Percentiles rank a stretch among this genome's conserved stretches.
Evolutionary conservation across 1,140 invertebrate species (phyloP).

Genomic region (Lithobius niger): DNA sequence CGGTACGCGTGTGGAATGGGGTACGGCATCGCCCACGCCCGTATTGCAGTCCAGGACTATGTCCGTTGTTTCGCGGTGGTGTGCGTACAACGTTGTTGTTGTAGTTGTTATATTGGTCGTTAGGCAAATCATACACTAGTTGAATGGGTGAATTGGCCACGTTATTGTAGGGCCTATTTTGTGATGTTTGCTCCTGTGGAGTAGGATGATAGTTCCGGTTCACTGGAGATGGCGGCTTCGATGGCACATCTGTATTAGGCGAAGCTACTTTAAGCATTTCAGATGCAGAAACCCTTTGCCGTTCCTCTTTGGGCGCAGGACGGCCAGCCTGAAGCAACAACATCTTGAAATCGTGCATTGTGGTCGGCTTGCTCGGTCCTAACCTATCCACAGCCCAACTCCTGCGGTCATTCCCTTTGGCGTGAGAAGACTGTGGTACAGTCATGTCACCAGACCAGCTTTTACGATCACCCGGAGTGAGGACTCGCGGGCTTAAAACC

Average conservation of each 20-base stretch:
- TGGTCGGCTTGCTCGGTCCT: conserved; percentile 20
- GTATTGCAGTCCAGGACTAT: too few relatives aligned
- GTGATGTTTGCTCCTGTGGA: background rate
- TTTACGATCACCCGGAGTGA: conserved; percentile 1
- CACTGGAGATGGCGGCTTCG: background rate
- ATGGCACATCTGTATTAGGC: background rate
- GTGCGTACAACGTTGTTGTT: background rate
- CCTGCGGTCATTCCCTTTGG: background rate
- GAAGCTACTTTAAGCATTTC: conserved; percentile 18
- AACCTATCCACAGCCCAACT: conserved; percentile 21
- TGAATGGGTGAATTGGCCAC: too few relatives aligned
- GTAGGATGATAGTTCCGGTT: background rate
- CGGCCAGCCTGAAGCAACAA: conserved; percentile 20
- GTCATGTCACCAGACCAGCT: conserved; percentile 8
- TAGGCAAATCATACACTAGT: too few relatives aligned
- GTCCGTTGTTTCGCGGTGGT: too few relatives aligned
- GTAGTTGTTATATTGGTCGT: too few relatives aligned
- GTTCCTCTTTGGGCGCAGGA: background rate
- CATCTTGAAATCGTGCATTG: conserved; percentile 24
- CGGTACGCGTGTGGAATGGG: conserved; percentile 2
- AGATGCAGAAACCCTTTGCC: conserved; percentile 14
- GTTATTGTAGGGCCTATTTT: too few relatives aligned
- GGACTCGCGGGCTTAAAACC: background rate
- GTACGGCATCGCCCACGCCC: background rate
- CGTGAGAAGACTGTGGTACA: background rate